A percentile compares a stretch with the other conserved stretches of the same genome.
Conservation (phyloP, 2,113 vertebrate species). For the Girardinichthys multiradiatus region DNA sequence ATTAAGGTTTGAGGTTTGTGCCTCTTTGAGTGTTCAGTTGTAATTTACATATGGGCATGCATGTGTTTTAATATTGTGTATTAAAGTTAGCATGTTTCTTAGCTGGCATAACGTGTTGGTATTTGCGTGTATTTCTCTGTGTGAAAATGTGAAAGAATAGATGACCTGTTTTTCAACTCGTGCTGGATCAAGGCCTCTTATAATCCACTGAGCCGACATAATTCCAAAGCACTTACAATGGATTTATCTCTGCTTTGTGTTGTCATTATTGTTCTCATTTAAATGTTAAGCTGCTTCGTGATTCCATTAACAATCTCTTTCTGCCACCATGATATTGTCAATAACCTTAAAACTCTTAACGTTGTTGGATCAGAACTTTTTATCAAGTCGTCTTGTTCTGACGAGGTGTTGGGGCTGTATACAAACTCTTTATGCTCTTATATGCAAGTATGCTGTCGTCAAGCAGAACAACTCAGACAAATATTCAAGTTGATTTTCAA, state of each 20-base stretch:
- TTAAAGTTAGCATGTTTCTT: constrained; percentile 18
- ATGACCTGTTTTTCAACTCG: constrained; percentile 71
- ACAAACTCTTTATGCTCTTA: neutral
- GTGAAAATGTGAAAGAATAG: constrained; percentile 46
- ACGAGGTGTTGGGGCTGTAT: neutral
- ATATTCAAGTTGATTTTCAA: too few species aligned
- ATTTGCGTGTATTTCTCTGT: constrained; percentile 32
- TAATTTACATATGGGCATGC: constrained; percentile 40
- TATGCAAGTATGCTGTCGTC: too few species aligned
- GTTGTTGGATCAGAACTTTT: constrained; percentile 58
- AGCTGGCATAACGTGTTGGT: constrained; percentile 11
- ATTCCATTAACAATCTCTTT: constrained; percentile 67
- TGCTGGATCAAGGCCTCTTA: constrained; percentile 75
- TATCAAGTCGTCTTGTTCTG: constrained; percentile 2
- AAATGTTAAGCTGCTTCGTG: constrained; percentile 75
- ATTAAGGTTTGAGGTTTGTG: constrained; percentile 63
- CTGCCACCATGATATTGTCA: constrained; percentile 41
- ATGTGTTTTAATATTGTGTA: constrained; percentile 47
- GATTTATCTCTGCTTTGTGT: constrained; percentile 80
- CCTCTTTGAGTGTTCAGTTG: constrained; percentile 26
- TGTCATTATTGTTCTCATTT: constrained; percentile 77
- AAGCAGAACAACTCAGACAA: too few species aligned
- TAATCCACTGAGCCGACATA: constrained; percentile 82
- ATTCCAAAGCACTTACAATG: constrained; percentile 80
- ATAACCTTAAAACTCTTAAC: constrained; percentile 48